A percentile compares a stretch with the other conserved stretches of the same genome.
Conservation (phyloP, 2,797 vertebrate species). For the Hapalemur alaotrensis region DNA sequence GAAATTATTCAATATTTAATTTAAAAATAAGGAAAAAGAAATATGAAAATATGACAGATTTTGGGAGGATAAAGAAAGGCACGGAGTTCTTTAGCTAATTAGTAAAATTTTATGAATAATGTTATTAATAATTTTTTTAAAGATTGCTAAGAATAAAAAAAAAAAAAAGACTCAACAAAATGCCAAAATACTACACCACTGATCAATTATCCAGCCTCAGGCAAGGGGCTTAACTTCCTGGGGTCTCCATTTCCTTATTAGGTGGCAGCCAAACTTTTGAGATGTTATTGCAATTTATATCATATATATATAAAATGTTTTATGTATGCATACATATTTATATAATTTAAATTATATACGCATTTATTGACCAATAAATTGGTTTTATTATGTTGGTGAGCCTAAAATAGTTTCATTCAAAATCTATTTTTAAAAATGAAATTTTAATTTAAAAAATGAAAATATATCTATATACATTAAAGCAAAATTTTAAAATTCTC, state of each 20-base stretch:
- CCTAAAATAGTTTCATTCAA: background rate
- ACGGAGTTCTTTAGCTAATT: background rate
- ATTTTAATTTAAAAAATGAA: background rate
- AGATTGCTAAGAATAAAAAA: background rate
- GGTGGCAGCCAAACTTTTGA: fast-evolving
- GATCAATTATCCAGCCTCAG: background rate
- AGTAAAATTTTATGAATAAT: background rate
- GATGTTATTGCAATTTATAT: background rate
- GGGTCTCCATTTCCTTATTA: fast-evolving
- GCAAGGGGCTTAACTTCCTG: fast-evolving
- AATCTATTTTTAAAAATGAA: background rate
- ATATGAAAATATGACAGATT: background rate
- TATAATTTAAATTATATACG: background rate
- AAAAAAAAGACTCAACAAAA: background rate
- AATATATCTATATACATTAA: background rate
- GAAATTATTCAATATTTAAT: background rate
- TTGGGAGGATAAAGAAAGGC: background rate
- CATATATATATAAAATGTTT: fast-evolving
- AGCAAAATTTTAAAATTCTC: background rate
- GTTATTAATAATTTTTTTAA: background rate
- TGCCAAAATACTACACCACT: background rate
- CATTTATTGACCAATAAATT: background rate
- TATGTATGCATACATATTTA: no score
- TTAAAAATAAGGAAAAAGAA: background rate
- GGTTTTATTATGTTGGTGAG: background rate